Evolutionary conservation across 2,113 vertebrate genomes (phyloP).

Genomic region (Machaerirhynchus nigripectus): DNA sequence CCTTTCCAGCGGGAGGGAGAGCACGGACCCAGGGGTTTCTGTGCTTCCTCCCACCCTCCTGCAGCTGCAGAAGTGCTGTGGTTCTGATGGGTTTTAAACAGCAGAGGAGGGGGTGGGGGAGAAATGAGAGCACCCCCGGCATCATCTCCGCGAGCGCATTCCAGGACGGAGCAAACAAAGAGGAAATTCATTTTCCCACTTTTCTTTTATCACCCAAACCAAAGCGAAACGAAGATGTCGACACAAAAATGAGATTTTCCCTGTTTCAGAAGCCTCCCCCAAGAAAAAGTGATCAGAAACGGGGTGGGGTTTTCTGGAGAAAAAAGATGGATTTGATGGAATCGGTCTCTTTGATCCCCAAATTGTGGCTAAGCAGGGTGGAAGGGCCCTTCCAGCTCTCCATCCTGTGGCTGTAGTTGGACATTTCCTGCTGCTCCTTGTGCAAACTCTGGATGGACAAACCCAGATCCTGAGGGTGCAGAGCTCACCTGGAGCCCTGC

Average conservation of each 20-base stretch:
- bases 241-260: neutral
- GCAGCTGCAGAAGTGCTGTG: neutral
- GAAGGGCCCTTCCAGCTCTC: neutral
- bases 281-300: neutral
- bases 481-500: neutral
- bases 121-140: neutral
- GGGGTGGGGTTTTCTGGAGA: neutral
- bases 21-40: neutral
- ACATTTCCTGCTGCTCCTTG: neutral
- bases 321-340: neutral
- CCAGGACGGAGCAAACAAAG: neutral
- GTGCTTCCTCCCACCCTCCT: neutral
- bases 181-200: slow-evolving; percentile 20
- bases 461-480: neutral
- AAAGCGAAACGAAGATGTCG: neutral
- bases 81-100: neutral
- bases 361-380: neutral
- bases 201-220: neutral
- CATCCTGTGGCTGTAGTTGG: neutral
- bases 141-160: neutral
- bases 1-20: neutral
- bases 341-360: neutral
- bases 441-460: fast-evolving
- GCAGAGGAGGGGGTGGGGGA: neutral
- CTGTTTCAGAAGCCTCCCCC: neutral